These are phyloP conservation scores for Myrmecophaga tridactyla DNA, from an alignment of 2,113 vertebrate species.

Conservation along the genomic window DNA sequence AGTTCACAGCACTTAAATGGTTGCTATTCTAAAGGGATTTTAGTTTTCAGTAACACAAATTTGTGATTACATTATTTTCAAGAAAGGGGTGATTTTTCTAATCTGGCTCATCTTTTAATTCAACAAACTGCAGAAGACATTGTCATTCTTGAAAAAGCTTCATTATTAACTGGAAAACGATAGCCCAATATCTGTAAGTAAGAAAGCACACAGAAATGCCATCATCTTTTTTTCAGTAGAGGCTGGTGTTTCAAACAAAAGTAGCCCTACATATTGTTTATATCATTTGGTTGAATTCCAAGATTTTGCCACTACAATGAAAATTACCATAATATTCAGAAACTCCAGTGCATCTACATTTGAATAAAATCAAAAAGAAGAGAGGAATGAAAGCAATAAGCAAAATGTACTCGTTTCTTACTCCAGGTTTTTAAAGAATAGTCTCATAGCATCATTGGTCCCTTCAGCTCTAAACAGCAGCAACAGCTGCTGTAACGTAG, in stretches of 20 bases:
- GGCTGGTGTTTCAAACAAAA: background rate
- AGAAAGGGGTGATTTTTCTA: background rate
- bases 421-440: background rate
- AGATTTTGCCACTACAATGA: conserved; percentile 25
- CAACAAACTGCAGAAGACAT: background rate
- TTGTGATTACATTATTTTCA: conserved; percentile 4
- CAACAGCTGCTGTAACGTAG: background rate
- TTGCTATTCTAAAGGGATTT: background rate
- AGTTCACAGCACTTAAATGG: background rate
- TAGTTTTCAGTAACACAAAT: background rate
- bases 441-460: background rate
- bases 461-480: background rate
- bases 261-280: background rate
- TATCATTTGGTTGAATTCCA: background rate
- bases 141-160: background rate
- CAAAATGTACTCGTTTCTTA: background rate
- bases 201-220: background rate
- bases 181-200: background rate
- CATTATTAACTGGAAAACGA: background rate
- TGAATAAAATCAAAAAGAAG: conserved; percentile 37
- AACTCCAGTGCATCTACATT: background rate
- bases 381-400: background rate
- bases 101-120: background rate
- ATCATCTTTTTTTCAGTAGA: background rate
- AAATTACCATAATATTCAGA: background rate